phyloP scores from a whole-genome alignment of 2,797 vertebrate species.

The Bradypus variegatus region DNA sequence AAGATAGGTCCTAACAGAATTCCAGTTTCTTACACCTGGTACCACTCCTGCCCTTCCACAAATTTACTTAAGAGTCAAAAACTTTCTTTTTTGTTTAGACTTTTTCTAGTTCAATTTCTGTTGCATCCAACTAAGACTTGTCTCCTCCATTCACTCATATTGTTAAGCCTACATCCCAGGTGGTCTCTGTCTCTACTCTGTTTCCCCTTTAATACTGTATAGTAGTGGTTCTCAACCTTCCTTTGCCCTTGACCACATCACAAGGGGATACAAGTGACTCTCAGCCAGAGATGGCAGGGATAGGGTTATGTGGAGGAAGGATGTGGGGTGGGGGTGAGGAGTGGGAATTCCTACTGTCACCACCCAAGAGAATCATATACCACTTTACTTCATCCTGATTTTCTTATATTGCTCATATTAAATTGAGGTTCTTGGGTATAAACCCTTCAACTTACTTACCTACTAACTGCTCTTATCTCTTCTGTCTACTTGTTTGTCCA shows the following conservation, averaged over 20 bases:
- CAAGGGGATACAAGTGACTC: background rate
- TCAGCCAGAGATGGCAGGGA: background rate
- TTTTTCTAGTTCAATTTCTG: background rate
- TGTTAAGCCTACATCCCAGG: background rate
- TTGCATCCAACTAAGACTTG: background rate
- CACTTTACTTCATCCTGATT: background rate
- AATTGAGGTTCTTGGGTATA: background rate
- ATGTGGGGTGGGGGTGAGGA: no score
- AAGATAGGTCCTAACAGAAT: background rate
- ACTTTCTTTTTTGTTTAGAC: background rate
- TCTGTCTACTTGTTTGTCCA: background rate
- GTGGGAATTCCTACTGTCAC: no score
- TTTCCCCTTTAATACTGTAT: background rate
- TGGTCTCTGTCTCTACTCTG: background rate
- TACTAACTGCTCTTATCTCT: background rate
- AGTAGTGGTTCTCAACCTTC: background rate
- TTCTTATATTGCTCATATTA: background rate
- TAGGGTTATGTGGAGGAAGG: no score
- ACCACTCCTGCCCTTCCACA: background rate
- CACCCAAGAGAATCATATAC: background rate
- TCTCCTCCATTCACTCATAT: background rate
- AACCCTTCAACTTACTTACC: conserved; percentile 10
- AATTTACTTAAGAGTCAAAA: background rate
- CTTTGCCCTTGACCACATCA: background rate
- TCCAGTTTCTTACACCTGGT: background rate